These are phyloP conservation scores for Spatulosminthurus flaviceps DNA, from an alignment of 2,888 invertebrate genomes.

Conservation along the genomic window DNA sequence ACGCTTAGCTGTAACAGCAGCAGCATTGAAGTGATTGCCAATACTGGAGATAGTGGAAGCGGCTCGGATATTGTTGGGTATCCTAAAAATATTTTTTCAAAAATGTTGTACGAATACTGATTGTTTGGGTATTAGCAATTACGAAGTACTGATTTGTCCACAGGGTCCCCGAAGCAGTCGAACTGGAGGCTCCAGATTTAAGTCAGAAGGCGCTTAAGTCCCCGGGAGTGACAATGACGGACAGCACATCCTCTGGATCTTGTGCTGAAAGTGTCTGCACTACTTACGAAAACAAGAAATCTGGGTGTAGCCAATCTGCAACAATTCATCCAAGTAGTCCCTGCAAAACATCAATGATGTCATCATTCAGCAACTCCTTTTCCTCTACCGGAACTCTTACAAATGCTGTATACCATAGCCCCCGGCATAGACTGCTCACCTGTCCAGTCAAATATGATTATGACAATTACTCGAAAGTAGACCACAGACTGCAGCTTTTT, in stretches of 20 bases:
- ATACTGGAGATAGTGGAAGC: conserved; percentile 60
- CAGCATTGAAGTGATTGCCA: conserved; percentile 62
- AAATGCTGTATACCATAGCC: neutral
- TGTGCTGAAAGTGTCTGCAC: conserved; percentile 62
- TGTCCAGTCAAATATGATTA: conserved; percentile 59
- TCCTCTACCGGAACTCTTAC: conserved; percentile 38
- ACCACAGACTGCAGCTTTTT: conserved; percentile 62
- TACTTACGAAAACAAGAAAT: conserved; percentile 54
- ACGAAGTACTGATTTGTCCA: neutral
- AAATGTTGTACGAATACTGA: neutral
- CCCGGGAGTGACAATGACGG: conserved; percentile 54
- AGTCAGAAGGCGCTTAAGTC: conserved; percentile 12
- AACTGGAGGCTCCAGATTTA: conserved; percentile 45
- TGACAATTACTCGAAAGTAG: conserved; percentile 57
- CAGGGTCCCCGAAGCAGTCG: conserved; percentile 61
- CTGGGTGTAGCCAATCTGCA: neutral
- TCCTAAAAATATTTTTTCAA: conserved; percentile 30
- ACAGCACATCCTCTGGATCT: conserved; percentile 59
- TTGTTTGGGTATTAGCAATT: neutral
- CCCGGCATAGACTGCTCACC: conserved; percentile 25
- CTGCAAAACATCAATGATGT: conserved; percentile 12
- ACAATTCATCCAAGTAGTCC: conserved; percentile 9
- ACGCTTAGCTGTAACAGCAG: conserved; percentile 62
- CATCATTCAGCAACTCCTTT: conserved; percentile 25
- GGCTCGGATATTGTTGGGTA: conserved; percentile 58